A percentile compares a stretch with the other conserved stretches of the same genome.
Evolutionary conservation across 2,113 vertebrate genomes (phyloP).

Genomic region (Triplophysa siluroides): DNA sequence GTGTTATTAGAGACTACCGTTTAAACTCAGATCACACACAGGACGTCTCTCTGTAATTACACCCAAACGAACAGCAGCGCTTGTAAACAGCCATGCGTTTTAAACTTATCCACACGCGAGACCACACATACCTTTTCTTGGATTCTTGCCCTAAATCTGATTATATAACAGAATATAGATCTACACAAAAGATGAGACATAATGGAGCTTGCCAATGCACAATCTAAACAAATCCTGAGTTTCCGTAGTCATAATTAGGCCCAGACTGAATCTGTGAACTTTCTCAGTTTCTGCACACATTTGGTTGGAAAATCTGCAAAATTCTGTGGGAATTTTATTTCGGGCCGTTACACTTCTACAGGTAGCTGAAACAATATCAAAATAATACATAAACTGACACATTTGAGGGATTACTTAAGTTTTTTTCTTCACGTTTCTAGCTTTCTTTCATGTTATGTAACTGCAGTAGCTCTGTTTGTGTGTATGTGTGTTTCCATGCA

Average conservation of each 20-base stretch:
- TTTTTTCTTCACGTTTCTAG: neutral
- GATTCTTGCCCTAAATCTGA: conserved; percentile 2
- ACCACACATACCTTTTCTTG: conserved; percentile 43
- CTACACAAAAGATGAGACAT: neutral
- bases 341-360: no score
- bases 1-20: conserved; percentile 4
- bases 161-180: conserved; percentile 25
- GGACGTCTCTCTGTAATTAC: conserved; percentile 51
- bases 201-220: neutral
- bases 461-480: conserved; percentile 23
- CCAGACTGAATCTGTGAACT: neutral
- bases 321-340: no score
- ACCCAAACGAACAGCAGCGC: conserved; percentile 45
- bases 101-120: conserved; percentile 43
- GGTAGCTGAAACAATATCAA: no score
- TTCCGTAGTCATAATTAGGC: neutral
- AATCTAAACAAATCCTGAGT: neutral
- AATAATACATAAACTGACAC: no score
- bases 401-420: no score
- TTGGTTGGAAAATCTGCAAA: no score
- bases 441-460: conserved; percentile 31
- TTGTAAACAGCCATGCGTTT: conserved; percentile 51
- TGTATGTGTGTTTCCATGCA: neutral
- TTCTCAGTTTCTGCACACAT: no score
- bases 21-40: conserved; percentile 31